Evolutionary conservation across 2,888 invertebrate genomes (phyloP).

Genomic region (Leucania comma): DNA sequence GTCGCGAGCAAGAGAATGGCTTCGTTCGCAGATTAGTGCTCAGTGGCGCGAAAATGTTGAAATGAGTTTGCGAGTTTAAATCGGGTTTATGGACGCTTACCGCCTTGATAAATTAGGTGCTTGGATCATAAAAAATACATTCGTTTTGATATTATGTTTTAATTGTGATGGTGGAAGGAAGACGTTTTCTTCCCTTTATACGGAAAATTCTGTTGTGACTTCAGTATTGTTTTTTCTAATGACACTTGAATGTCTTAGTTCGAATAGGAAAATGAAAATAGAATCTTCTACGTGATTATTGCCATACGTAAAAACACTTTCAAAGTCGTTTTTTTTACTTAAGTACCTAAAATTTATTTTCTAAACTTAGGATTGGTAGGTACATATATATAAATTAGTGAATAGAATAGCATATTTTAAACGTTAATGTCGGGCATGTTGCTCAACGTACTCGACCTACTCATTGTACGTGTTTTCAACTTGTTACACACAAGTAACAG

Average conservation of each 20-base stretch:
- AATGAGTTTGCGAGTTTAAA: slow-evolving; percentile 65
- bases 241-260: background rate
- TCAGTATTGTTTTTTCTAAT: background rate
- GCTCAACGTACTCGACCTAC: slow-evolving; percentile 38
- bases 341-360: background rate
- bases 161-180: slow-evolving; percentile 45
- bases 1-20: slow-evolving; percentile 68
- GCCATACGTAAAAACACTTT: background rate
- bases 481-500: slow-evolving; percentile 49
- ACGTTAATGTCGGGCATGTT: slow-evolving; percentile 18
- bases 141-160: slow-evolving; percentile 58
- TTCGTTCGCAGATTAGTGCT: slow-evolving; percentile 66
- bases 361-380: background rate
- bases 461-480: slow-evolving; percentile 45
- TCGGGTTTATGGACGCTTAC: slow-evolving; percentile 65
- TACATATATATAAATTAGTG: background rate
- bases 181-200: slow-evolving; percentile 31
- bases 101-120: slow-evolving; percentile 62
- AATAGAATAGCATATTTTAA: background rate
- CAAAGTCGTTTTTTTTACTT: background rate
- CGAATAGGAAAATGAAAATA: background rate
- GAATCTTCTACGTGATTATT: background rate
- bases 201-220: background rate
- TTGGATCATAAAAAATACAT: slow-evolving; percentile 52
- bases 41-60: slow-evolving; percentile 64